Evolutionary conservation across 2,888 invertebrate genomes (phyloP).

Genomic region (Thera obeliscata): DNA sequence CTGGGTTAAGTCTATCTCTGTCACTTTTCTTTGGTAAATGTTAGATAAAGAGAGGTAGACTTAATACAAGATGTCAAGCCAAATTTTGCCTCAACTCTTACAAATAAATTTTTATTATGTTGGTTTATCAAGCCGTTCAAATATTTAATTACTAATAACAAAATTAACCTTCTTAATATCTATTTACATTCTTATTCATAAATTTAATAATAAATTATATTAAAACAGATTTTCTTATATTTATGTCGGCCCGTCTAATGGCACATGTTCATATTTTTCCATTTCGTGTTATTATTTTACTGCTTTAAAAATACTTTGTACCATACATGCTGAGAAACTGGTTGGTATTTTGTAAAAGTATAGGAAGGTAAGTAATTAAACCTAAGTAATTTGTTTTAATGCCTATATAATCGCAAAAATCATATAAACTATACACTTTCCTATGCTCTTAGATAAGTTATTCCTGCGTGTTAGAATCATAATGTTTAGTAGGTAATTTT

Average conservation of each 20-base stretch:
- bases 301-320: conserved; percentile 70
- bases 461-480: conserved; percentile 5
- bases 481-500: conserved; percentile 16
- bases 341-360: conserved; percentile 24
- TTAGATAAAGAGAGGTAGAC: conserved; percentile 20
- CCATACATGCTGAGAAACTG: conserved; percentile 55
- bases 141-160: conserved; percentile 12
- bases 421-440: background rate
- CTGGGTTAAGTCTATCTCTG: conserved; percentile 9
- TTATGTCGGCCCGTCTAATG: conserved; percentile 70
- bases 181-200: conserved; percentile 35
- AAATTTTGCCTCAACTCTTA: conserved; percentile 2
- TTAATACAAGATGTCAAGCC: conserved; percentile 7
- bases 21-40: conserved; percentile 29
- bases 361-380: background rate
- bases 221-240: conserved; percentile 36
- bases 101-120: background rate
- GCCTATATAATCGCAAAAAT: background rate
- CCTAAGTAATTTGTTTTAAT: background rate
- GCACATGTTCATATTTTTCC: conserved; percentile 66
- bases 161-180: conserved; percentile 22
- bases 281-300: conserved; percentile 34
- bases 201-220: conserved; percentile 31
- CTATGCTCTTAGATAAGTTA: background rate
- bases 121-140: background rate